phyloP scores from a whole-genome alignment of 2,797 vertebrate genomes.

The Tenualosa ilisha region DNA sequence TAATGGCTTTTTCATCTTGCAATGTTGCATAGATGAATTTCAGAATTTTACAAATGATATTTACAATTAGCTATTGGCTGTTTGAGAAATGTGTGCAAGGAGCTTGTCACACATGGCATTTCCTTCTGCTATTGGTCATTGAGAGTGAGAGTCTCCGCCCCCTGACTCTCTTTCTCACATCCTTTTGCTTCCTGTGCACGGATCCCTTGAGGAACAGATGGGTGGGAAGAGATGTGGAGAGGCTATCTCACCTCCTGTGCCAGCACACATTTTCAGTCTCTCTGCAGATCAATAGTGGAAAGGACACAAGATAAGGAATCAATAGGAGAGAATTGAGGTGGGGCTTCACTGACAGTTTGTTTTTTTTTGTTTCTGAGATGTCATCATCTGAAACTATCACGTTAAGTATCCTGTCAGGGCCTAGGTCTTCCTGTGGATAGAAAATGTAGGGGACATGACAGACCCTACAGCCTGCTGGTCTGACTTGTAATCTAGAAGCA shows the following conservation, averaged over 20 bases:
- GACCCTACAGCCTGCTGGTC: background rate
- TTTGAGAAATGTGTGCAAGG: background rate
- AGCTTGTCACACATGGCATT: background rate
- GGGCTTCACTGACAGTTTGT: background rate
- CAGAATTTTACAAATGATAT: background rate
- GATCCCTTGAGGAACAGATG: background rate
- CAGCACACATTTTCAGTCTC: background rate
- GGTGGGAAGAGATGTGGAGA: background rate
- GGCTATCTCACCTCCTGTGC: background rate
- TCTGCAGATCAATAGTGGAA: background rate
- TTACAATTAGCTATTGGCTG: background rate
- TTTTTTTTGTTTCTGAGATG: no score
- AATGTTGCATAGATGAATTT: background rate
- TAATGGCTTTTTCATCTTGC: background rate
- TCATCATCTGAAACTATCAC: background rate
- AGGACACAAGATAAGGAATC: slow-evolving; percentile 22
- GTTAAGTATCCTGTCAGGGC: background rate
- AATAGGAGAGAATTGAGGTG: background rate
- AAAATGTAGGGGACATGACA: background rate
- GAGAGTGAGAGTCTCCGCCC: background rate
- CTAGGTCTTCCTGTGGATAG: background rate
- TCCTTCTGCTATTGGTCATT: background rate
- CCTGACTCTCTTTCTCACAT: background rate
- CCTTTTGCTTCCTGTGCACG: background rate
- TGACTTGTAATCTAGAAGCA: background rate